Conservation (phyloP, 37 sponge, comb jelly and placozoan genomes). For the Haliclona indistincta region DNA sequence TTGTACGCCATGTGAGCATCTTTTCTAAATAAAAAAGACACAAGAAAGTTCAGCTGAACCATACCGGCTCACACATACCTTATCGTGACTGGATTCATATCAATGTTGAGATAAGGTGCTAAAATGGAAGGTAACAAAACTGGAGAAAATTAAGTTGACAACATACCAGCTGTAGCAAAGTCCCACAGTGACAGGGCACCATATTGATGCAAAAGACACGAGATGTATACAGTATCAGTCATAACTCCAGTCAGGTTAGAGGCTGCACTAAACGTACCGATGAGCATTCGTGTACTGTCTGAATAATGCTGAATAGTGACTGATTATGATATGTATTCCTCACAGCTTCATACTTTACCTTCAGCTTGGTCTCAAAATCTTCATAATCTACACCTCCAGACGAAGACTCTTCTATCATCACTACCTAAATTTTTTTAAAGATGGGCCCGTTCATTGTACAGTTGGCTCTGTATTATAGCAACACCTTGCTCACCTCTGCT, state of each 20-base stretch:
- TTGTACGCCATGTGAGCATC: conserved; percentile 65
- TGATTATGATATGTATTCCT: background rate
- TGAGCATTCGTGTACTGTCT: conserved; percentile 25
- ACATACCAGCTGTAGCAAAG: conserved; percentile 82
- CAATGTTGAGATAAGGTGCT: conserved; percentile 77
- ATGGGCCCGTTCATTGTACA: background rate
- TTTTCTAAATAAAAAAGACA: conserved; percentile 8
- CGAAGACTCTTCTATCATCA: conserved; percentile 38
- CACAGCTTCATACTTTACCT: conserved; percentile 19
- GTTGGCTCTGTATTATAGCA: background rate
- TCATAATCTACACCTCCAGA: conserved; percentile 42
- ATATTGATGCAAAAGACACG: conserved; percentile 64
- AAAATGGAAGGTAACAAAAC: conserved; percentile 2
- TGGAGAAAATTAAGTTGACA: background rate
- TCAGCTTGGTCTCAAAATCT: conserved; percentile 61
- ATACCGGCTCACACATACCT: conserved; percentile 13
- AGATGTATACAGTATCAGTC: conserved; percentile 62
- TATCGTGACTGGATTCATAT: conserved; percentile 68
- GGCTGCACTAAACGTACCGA: conserved; percentile 76
- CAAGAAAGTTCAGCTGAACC: background rate
- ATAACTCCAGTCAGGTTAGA: conserved; percentile 89
- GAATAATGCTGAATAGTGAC: background rate
- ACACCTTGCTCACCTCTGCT: conserved; percentile 47
- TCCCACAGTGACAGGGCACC: conserved; percentile 83
- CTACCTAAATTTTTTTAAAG: conserved; percentile 33